These are phyloP conservation scores for Pherbina coryleti DNA, from an alignment of 2,888 invertebrate species.

Conservation along the genomic window DNA sequence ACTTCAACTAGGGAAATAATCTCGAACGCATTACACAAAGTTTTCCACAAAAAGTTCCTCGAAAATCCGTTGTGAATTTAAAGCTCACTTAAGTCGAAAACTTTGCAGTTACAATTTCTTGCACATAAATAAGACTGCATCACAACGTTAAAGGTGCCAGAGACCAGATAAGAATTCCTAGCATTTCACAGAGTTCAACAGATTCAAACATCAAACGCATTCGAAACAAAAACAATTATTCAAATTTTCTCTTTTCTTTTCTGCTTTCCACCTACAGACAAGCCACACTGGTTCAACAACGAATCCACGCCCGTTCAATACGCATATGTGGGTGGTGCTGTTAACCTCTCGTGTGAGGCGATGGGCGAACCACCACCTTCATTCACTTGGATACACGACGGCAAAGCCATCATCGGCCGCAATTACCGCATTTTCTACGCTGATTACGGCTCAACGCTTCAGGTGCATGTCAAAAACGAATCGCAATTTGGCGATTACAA, in stretches of 20 bases:
- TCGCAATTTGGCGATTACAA: constrained; percentile 72
- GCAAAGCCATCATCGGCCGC: constrained; percentile 62
- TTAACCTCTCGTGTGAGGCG: constrained; percentile 75
- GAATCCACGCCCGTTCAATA: constrained; percentile 62
- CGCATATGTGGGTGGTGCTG: constrained; percentile 71
- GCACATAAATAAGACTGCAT: not conserved
- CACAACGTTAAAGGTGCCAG: not conserved
- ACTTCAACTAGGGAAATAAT: not conserved
- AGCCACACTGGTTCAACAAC: constrained; percentile 64
- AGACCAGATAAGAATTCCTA: not conserved
- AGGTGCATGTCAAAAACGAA: constrained; percentile 61
- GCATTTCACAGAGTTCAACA: not conserved
- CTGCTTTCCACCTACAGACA: constrained; percentile 56
- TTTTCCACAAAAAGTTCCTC: not conserved
- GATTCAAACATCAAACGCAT: not conserved
- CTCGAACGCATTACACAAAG: not conserved
- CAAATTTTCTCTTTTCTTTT: not conserved
- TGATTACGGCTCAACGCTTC: constrained; percentile 65
- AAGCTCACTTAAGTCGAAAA: not conserved
- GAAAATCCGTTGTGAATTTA: not conserved
- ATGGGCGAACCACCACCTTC: constrained; percentile 72
- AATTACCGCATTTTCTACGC: constrained; percentile 65
- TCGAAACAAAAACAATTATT: not conserved
- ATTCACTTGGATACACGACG: constrained; percentile 71
- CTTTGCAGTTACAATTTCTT: not conserved